Percentiles rank a stretch among this genome's conserved stretches.
phyloP scores from a whole-genome alignment of 1,140 invertebrate species.

The Meloidogyne hapla region DNA sequence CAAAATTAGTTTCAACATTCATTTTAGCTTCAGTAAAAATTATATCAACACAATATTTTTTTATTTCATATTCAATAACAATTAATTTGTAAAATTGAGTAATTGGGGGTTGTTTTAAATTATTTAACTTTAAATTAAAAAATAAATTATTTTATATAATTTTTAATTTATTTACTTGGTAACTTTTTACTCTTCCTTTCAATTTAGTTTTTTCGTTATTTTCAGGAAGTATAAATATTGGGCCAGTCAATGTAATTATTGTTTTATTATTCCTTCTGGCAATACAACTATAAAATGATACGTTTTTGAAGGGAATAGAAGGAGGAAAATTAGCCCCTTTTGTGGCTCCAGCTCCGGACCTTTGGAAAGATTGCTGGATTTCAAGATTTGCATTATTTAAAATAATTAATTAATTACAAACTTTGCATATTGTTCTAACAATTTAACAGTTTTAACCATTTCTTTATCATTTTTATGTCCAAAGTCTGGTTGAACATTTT shows the following conservation, averaged over 20 bases:
- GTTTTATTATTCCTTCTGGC: neutral
- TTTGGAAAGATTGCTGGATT: no score
- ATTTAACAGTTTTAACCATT: neutral
- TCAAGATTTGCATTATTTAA: no score
- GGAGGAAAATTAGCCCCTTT: no score
- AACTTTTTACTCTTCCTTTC: neutral
- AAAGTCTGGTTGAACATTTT: neutral
- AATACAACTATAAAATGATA: neutral
- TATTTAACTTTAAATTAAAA: neutral
- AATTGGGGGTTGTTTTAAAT: neutral
- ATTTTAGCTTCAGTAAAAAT: neutral
- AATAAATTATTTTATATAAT: no score
- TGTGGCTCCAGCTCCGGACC: no score
- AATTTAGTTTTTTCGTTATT: neutral
- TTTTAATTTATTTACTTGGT: neutral
- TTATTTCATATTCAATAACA: slow-evolving; percentile 1
- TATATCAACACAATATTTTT: slow-evolving; percentile 3
- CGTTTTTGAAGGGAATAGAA: no score
- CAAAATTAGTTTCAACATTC: neutral
- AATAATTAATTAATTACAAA: neutral
- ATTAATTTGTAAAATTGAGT: neutral
- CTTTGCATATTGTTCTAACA: neutral
- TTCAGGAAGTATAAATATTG: neutral
- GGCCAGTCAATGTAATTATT: neutral
- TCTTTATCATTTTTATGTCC: neutral